phyloP scores from a whole-genome alignment of 1,140 invertebrate genomes.

The Drosophila tristis region DNA sequence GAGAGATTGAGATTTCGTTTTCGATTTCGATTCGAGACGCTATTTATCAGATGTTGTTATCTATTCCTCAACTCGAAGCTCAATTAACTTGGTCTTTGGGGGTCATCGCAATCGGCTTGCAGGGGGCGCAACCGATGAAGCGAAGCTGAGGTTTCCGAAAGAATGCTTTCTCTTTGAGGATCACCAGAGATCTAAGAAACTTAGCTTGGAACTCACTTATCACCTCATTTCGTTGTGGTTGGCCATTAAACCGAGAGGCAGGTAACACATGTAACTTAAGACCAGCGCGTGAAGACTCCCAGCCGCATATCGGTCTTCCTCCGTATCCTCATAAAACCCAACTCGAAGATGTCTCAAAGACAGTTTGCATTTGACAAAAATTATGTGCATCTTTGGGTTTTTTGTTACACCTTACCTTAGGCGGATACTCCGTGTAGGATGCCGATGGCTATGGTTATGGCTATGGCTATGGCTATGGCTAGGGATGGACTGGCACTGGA shows the following conservation, averaged over 20 bases:
- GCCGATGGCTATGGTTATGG: neutral
- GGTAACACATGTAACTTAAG: conserved; percentile 36
- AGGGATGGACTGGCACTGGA: neutral
- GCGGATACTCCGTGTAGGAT: no score
- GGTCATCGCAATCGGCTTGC: conserved; percentile 26
- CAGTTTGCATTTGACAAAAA: conserved; percentile 77
- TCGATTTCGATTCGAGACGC: conserved; percentile 60
- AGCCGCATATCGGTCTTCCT: conserved; percentile 35
- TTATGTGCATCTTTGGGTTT: conserved; percentile 72
- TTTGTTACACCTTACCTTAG: conserved; percentile 74
- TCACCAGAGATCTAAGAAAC: neutral
- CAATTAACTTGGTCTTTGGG: conserved; percentile 66
- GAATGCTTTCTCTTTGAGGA: conserved; percentile 16
- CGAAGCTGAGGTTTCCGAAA: conserved; percentile 11
- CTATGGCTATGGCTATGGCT: conserved; percentile 29
- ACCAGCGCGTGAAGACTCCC: conserved; percentile 56
- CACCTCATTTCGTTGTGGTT: conserved; percentile 44
- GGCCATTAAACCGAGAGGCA: conserved; percentile 27
- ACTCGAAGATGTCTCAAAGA: conserved; percentile 46
- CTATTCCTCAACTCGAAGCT: conserved; percentile 53
- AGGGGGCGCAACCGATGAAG: conserved; percentile 41
- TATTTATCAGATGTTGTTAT: conserved; percentile 81
- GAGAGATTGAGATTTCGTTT: conserved; percentile 51
- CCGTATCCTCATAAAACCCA: conserved; percentile 9
- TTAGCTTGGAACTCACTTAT: conserved; percentile 23